Percentiles rank a stretch among this genome's conserved stretches.
Conservation (phyloP, 2,797 vertebrate species). For the Xenops minutus region DNA sequence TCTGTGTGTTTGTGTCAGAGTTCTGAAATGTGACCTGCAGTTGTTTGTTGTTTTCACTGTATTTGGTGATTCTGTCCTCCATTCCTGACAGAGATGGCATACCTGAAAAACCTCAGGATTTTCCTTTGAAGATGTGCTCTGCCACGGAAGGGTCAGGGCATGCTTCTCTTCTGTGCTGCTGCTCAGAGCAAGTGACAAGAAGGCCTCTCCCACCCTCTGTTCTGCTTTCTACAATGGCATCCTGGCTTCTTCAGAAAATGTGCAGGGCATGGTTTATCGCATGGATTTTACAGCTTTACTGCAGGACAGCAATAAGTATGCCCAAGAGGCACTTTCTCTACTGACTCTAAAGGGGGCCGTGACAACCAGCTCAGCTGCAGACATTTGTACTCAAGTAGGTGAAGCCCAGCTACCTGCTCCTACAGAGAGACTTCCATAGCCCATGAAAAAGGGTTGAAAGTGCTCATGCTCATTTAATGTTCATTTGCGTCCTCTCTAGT, state of each 20-base stretch:
- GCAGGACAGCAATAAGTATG: neutral
- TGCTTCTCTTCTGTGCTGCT: neutral
- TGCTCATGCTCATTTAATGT: neutral
- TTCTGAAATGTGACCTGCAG: neutral
- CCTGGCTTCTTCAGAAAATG: neutral
- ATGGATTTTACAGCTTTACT: neutral
- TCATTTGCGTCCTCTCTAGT: neutral
- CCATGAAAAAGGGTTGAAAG: neutral
- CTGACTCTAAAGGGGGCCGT: neutral
- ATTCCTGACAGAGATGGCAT: neutral
- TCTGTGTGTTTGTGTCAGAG: neutral
- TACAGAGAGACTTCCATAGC: neutral
- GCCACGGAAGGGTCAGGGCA: too few species aligned
- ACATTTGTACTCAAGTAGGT: neutral
- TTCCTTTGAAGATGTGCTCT: neutral
- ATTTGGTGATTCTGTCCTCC: neutral
- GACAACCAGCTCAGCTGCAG: neutral
- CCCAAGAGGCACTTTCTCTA: neutral
- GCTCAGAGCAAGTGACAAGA: fast-evolving
- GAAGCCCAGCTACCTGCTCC: neutral
- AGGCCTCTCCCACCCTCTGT: neutral
- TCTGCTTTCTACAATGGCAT: neutral
- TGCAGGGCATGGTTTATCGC: neutral
- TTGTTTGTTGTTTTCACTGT: neutral
- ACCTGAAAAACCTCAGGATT: neutral